Conservation (phyloP, 2,113 vertebrate genomes). For the Cygnus atratus region DNA sequence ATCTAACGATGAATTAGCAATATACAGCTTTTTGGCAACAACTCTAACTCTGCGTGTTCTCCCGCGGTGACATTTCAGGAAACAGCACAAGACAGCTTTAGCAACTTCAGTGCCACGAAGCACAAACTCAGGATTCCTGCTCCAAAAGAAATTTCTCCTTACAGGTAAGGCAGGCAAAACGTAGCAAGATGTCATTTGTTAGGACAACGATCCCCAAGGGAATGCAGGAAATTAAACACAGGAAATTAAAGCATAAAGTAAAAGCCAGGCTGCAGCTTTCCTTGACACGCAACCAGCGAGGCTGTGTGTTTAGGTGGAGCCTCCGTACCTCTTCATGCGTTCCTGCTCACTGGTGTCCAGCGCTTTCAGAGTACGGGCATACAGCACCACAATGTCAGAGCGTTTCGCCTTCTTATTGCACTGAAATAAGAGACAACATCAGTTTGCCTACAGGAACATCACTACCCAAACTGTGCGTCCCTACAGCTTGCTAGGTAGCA, state of each 20-base stretch:
- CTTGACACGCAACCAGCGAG: rapidly evolving
- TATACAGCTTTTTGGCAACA: not conserved
- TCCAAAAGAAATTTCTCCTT: not conserved
- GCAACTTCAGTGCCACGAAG: not conserved
- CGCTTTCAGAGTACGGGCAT: constrained; percentile 86
- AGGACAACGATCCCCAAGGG: not conserved
- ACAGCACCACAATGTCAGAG: constrained; percentile 90
- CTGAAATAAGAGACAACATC: constrained; percentile 69
- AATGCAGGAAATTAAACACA: not conserved
- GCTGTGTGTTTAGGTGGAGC: rapidly evolving
- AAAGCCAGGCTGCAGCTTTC: not conserved
- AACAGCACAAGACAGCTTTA: not conserved
- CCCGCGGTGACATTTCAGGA: not conserved
- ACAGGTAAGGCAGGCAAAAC: rapidly evolving
- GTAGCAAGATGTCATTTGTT: not conserved
- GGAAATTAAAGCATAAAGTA: not conserved
- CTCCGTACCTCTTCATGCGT: constrained; percentile 82
- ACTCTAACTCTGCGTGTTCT: not conserved
- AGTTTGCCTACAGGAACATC: not conserved
- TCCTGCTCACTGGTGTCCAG: constrained; percentile 92
- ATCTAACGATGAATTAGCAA: constrained; percentile 17
- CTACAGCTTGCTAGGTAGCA: not conserved
- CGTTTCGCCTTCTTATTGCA: constrained; percentile 96
- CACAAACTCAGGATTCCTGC: not conserved
- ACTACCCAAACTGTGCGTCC: not conserved